Evolutionary conservation across 2,888 invertebrate genomes (phyloP), one percentile per base, ranked within the genome.

Genomic region (Mesorhabditis belari): DNA sequence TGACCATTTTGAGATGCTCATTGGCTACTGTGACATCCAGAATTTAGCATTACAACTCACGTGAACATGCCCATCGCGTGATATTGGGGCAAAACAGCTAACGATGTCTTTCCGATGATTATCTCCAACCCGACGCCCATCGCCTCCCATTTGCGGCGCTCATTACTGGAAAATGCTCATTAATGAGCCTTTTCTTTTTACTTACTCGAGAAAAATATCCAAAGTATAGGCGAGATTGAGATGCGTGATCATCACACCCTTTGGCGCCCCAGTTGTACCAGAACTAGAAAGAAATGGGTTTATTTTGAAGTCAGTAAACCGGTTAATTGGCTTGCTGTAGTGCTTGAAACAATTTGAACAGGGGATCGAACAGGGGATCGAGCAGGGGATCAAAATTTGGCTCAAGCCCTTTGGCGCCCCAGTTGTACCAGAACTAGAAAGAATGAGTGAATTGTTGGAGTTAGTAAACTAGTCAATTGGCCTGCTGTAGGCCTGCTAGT

Each of bases 31-130:
- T n/a, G n/a, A n/a, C n/a, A n/a, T n/a, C n/a, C n/a, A n/a, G n/a
- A n/a, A n/a, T n/a, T n/a, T n/a, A n/a, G n/a, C n/a, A n/a, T n/a
- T n/a, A n/a, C n/a, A 2, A 35, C 54, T 1, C 23, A 59, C 59
- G 55, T 51, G 35, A 65, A 71, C 57, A 75, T 63, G 19, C 75
- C 75, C 69, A 72, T 67, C 6, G 70, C 70, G 49, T 75, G 75
- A 28, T 74, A 75, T 53, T 71, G 61, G 3, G 75, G 75, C 4
- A 71, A 61, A 49, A 71, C n/a, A 2, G 44, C 44, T 0, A 35
- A n/a, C 2, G 44, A 35, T 1, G 12, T 35, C n/a, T n/a, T 35
- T 9, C 44, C 44, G 2, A 35, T 35, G 1, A 35, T n/a, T 17
- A 35, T 35, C 12, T 35, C 44, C 12, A 35, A 35, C 1, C 12